A percentile compares a stretch with the other conserved stretches of the same genome.
phyloP scores from a whole-genome alignment of 2,113 vertebrate species.

The Brienomyrus brachyistius region DNA sequence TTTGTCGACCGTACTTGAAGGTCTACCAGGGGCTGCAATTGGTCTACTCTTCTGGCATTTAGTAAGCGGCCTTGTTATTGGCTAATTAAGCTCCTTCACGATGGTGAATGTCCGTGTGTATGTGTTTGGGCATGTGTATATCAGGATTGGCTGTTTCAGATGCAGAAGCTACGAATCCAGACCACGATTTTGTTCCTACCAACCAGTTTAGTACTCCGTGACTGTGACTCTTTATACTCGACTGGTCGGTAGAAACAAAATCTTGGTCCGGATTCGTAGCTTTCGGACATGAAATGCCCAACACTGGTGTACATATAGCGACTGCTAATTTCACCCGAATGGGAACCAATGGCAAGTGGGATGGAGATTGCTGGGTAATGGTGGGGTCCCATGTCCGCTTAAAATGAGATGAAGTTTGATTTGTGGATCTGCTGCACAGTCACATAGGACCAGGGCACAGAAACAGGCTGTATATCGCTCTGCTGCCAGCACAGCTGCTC shows the following conservation, averaged over 20 bases:
- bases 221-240: too few species aligned
- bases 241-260: too few species aligned
- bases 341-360: not conserved
- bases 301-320: not conserved
- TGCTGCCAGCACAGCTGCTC: conserved; percentile 86
- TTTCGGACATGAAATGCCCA: too few species aligned
- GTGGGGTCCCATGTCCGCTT: not conserved
- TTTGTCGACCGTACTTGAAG: conserved; percentile 80
- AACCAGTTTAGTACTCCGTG: too few species aligned
- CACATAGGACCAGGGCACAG: conserved; percentile 70
- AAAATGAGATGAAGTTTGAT: not conserved
- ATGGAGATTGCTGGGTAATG: not conserved
- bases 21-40: conserved; percentile 91
- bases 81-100: not conserved
- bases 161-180: too few species aligned
- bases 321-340: not conserved
- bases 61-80: conserved; percentile 66
- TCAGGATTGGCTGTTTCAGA: not conserved
- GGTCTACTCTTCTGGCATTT: conserved; percentile 86
- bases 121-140: not conserved
- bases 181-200: too few species aligned
- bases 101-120: not conserved
- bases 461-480: conserved; percentile 68
- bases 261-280: too few species aligned
- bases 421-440: conserved; percentile 45